Evolutionary conservation across 1,140 invertebrate species (phyloP).

Genomic region (Leptestheria dahalacensis): DNA sequence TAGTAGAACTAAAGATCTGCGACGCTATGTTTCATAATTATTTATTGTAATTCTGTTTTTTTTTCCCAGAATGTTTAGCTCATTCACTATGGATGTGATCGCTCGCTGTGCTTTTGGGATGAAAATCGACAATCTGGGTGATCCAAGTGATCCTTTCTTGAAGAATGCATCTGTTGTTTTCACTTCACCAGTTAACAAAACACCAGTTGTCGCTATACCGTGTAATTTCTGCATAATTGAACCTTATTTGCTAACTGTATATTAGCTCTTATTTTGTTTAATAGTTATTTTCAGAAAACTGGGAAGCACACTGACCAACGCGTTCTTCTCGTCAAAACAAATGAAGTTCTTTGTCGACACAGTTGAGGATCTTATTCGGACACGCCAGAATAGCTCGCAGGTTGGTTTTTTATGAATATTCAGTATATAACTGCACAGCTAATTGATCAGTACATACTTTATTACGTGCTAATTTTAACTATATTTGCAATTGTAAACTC

Average conservation of each 20-base stretch:
- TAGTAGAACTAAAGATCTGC: too few species aligned
- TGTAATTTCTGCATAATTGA: neutral
- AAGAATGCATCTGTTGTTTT: conserved; percentile 22
- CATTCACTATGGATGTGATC: conserved; percentile 30
- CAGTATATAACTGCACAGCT: too few species aligned
- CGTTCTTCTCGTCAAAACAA: conserved; percentile 3
- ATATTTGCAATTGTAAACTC: too few species aligned
- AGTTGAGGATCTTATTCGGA: conserved; percentile 3
- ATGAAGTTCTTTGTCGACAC: conserved; percentile 3
- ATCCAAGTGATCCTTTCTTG: conserved; percentile 27
- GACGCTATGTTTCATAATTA: too few species aligned
- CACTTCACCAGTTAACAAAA: conserved; percentile 6
- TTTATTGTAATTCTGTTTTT: too few species aligned
- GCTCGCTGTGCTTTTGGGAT: conserved; percentile 29
- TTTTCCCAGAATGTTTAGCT: conserved; percentile 18
- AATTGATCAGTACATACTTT: too few species aligned
- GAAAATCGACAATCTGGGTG: conserved; percentile 26
- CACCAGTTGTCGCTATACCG: neutral
- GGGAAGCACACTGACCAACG: neutral
- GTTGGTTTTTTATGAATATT: too few species aligned
- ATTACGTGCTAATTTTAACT: too few species aligned
- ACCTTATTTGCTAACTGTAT: neutral
- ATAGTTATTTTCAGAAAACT: conserved; percentile 7
- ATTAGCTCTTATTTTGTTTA: neutral
- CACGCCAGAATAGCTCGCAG: neutral